A percentile compares a stretch with the other conserved stretches of the same genome.
Conservation (phyloP, 1,140 invertebrate genomes). For the Drosophila tristis region DNA sequence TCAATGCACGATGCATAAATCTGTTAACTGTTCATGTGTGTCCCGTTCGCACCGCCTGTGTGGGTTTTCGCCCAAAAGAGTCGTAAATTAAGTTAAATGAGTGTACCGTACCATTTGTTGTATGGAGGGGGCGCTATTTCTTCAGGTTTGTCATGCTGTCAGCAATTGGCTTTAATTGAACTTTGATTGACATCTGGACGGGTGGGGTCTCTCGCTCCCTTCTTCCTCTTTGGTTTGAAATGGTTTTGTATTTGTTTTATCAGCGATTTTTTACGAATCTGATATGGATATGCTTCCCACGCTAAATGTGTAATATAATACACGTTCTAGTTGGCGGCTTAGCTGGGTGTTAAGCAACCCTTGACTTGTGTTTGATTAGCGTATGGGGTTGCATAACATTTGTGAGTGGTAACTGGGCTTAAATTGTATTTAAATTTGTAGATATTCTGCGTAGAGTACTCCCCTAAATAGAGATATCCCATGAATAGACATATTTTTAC, state of each 20-base stretch:
- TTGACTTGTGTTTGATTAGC: no score
- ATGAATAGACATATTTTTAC: neutral
- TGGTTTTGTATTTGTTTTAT: no score
- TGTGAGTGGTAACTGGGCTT: no score
- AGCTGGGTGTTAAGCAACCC: no score
- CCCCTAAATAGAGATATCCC: no score
- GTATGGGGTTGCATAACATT: no score
- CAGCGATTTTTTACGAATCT: neutral
- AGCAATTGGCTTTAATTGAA: constrained; percentile 28
- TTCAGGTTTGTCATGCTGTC: constrained; percentile 4
- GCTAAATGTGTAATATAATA: no score
- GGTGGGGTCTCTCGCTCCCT: neutral
- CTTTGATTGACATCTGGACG: constrained; percentile 10
- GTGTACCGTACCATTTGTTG: neutral
- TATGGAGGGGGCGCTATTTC: neutral
- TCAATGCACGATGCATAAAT: constrained; percentile 29
- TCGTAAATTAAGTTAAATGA: constrained; percentile 23
- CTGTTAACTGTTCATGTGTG: constrained; percentile 5
- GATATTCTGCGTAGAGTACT: no score
- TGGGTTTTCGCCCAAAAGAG: constrained; percentile 12
- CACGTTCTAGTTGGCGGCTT: no score
- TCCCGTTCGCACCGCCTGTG: constrained; percentile 1
- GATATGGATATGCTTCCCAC: no score
- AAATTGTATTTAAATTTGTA: no score
- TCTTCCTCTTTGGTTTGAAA: neutral